phyloP scores from a whole-genome alignment of 2,888 invertebrate species.

The Sceliomorpha sp. region DNA sequence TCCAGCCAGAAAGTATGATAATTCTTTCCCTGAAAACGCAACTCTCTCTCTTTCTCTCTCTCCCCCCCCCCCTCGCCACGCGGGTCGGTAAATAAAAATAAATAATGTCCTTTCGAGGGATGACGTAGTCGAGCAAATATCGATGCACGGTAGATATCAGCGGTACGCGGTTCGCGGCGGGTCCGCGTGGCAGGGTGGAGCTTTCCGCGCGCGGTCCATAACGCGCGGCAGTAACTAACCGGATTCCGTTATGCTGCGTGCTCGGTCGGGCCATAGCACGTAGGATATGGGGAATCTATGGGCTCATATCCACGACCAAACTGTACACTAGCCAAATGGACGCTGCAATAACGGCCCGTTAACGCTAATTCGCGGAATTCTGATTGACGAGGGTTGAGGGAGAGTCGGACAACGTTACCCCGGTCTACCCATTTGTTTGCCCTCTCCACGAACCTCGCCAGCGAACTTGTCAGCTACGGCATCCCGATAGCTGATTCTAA shows the following conservation, averaged over 20 bases:
- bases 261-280: constrained; percentile 70
- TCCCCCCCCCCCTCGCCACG: no score
- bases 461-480: no score
- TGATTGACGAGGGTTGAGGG: constrained; percentile 78
- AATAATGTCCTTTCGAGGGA: not conserved
- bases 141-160: constrained; percentile 31
- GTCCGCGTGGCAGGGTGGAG: constrained; percentile 68
- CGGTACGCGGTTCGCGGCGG: constrained; percentile 56
- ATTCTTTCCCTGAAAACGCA: no score
- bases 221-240: constrained; percentile 79
- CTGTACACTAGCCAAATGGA: constrained; percentile 80
- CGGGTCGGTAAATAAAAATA: no score
- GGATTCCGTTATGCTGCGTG: constrained; percentile 76
- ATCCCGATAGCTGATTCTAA: no score
- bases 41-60: no score
- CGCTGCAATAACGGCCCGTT: constrained; percentile 81
- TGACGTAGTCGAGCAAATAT: constrained; percentile 13
- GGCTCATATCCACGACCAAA: constrained; percentile 78
- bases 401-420: constrained; percentile 56
- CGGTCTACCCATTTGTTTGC: constrained; percentile 25
- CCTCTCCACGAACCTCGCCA: not conserved
- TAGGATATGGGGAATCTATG: constrained; percentile 80
- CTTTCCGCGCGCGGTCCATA: constrained; percentile 70
- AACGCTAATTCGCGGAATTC: constrained; percentile 81
- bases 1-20: no score